Base-by-base conservation (phyloP, 2,113 vertebrate genomes). In the Aplodontia rufa region DNA sequence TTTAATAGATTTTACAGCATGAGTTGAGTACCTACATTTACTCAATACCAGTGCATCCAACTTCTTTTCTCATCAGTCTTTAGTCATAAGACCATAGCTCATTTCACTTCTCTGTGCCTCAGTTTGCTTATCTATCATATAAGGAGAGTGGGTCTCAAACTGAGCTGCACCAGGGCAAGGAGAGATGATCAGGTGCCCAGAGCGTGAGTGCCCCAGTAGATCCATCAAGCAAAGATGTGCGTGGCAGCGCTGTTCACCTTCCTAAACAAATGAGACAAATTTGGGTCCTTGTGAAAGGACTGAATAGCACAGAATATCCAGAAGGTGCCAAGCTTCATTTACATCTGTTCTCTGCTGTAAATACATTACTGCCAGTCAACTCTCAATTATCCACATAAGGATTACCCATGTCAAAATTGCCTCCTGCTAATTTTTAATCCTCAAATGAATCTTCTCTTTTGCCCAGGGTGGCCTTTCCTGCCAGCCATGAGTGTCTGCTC, bases 391-490 rank as follows among this genome's bases (percentile, higher is more conserved):
- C 74, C 79, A 74, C 88, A n/a, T 20, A 62, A 96, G 89, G 89
- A 97, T 98, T 97, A 97, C 51, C 88, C 91, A 78, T 96, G 94
- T 97, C 89, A 94, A 75, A 93, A 91, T 78, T 97, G 94, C 96
- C 83, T 97, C 69, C 82, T 96, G 89, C 94, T 97, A 97, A 97
- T 97, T 95, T 97, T 95, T 97, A 97, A 97, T 97, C 95, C 91
- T 83, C 93, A 96, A 90, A 95, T 97, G 95, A 93, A 95, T 97
- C 96, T 96, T 32, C 68, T 66, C 37, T 91, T 40, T 58, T 94
- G 86, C 95, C 86, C 89, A 97, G 85, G 78, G 82, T 97, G 42
- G 94, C 86, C 94, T 96, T 92, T 94, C 74, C 88, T 96, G 88
- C 74, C 96, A 97, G 62, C 89, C n/a, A 17, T 87, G 69, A 89